Percentiles rank a stretch among this genome's conserved stretches.
phyloP scores from a whole-genome alignment of 1,140 invertebrate species.

The Drosophila rufa region DNA sequence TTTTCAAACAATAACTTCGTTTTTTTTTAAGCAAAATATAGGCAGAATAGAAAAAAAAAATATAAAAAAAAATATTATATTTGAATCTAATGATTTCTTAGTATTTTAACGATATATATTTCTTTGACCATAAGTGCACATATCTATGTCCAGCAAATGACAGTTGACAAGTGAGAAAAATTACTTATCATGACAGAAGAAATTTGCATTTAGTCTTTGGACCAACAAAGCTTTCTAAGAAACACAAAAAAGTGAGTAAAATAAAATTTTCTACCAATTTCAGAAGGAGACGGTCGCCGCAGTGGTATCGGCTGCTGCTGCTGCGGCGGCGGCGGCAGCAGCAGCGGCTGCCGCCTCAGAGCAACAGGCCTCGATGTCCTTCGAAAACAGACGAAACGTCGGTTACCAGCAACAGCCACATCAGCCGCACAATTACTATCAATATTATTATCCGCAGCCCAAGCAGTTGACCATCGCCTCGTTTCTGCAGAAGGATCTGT shows the following conservation, averaged over 20 bases:
- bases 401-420: slow-evolving; percentile 33
- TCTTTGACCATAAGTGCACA: too few species aligned
- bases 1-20: too few species aligned
- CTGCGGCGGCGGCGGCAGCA: slow-evolving; percentile 20
- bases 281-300: slow-evolving; percentile 55
- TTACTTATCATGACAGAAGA: too few species aligned
- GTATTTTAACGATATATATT: too few species aligned
- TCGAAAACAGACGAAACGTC: slow-evolving; percentile 32
- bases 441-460: slow-evolving; percentile 73
- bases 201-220: too few species aligned
- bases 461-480: slow-evolving; percentile 77
- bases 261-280: not conserved
- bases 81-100: too few species aligned
- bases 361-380: slow-evolving; percentile 15
- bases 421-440: slow-evolving; percentile 62
- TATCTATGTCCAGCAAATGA: too few species aligned
- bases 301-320: slow-evolving; percentile 24
- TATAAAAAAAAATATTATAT: too few species aligned
- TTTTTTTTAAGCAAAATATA: too few species aligned
- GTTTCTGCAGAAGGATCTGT: slow-evolving; percentile 74
- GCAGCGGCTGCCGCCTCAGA: slow-evolving; percentile 27
- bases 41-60: too few species aligned
- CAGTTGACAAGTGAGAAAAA: too few species aligned
- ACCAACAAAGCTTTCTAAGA: too few species aligned
- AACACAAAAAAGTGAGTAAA: not conserved